These are phyloP conservation scores for Gymnogyps californianus DNA, from an alignment of 2,113 vertebrate species.

Conservation along the genomic window DNA sequence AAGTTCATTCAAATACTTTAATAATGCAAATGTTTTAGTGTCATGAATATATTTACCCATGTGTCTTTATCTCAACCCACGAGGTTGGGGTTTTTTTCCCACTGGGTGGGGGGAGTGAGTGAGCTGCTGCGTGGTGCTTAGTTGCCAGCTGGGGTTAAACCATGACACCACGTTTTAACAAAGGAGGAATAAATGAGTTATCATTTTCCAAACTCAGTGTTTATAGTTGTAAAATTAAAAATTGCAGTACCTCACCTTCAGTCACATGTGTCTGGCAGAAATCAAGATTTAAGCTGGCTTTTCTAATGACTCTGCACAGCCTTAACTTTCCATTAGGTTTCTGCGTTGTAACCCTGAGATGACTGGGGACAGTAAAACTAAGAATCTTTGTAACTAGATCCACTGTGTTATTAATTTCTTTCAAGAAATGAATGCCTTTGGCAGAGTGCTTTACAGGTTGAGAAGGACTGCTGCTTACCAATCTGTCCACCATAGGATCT, in stretches of 20 bases:
- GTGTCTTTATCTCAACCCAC: too few species aligned
- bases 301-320: neutral
- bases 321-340: neutral
- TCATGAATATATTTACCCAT: neutral
- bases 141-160: too few species aligned
- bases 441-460: neutral
- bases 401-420: neutral
- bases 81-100: too few species aligned
- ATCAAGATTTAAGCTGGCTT: neutral
- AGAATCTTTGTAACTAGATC: neutral
- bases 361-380: neutral
- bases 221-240: neutral
- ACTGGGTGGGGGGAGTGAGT: too few species aligned
- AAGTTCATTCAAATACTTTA: conserved; percentile 1
- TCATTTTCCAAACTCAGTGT: neutral
- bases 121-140: too few species aligned
- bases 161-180: neutral
- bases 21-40: neutral
- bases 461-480: neutral
- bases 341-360: neutral
- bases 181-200: neutral
- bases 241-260: neutral
- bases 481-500: neutral
- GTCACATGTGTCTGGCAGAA: neutral
- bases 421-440: neutral